These are phyloP conservation scores for Acleris emargana DNA, from an alignment of 2,888 invertebrate genomes.

Conservation along the genomic window DNA sequence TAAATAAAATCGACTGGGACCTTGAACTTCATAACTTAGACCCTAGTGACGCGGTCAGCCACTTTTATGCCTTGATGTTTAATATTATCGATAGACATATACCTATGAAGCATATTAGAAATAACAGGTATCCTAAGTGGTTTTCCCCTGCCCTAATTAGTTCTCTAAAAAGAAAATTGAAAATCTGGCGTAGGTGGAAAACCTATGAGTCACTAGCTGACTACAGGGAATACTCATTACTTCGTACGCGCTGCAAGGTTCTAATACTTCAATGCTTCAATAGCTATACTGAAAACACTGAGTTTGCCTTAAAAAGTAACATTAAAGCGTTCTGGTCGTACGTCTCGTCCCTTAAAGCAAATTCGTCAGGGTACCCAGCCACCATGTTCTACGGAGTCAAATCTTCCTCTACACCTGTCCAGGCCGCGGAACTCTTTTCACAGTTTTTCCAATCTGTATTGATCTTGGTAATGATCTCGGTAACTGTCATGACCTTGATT, in stretches of 20 bases:
- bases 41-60: neutral
- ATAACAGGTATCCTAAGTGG: constrained; percentile 3
- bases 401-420: neutral
- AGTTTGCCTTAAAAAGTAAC: neutral
- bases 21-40: neutral
- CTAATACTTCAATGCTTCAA: neutral
- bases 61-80: neutral
- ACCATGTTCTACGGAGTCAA: constrained; percentile 5
- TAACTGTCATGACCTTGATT: neutral
- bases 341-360: neutral
- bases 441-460: neutral
- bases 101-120: neutral
- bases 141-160: constrained; percentile 8
- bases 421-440: neutral
- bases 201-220: neutral
- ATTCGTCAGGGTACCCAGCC: neutral
- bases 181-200: constrained; percentile 10
- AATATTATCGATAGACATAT: neutral
- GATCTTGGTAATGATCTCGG: neutral
- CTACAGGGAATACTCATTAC: constrained; percentile 1
- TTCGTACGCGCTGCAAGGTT: constrained; percentile 1
- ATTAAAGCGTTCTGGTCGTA: constrained; percentile 12
- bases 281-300: constrained; percentile 3
- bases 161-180: neutral
- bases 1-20: constrained; percentile 2